A percentile compares a stretch with the other conserved stretches of the same genome.
Conservation (phyloP, 2,888 invertebrate species). For the Rhamnusium bicolor region DNA sequence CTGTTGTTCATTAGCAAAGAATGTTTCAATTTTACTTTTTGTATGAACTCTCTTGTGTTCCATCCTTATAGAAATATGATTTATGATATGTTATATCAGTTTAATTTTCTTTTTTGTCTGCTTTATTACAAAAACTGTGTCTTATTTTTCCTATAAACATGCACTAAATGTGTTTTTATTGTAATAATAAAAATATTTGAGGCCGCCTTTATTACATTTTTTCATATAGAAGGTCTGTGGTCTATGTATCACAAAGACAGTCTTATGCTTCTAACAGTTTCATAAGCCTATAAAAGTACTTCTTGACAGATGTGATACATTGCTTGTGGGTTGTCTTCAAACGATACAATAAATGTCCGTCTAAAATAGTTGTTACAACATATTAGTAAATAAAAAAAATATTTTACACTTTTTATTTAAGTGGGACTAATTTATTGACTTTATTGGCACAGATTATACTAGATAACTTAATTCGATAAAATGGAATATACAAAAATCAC, state of each 20-base stretch:
- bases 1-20: not conserved
- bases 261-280: conserved; percentile 43
- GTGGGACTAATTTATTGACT: too few species aligned
- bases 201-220: conserved; percentile 15
- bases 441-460: too few species aligned
- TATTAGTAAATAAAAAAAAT: too few species aligned
- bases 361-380: not conserved
- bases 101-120: conserved; percentile 22
- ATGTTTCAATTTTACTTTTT: not conserved
- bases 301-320: conserved; percentile 50
- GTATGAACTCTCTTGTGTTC: not conserved
- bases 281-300: conserved; percentile 49
- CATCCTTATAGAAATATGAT: not conserved
- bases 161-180: conserved; percentile 26
- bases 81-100: conserved; percentile 4
- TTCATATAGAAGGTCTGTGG: conserved; percentile 22
- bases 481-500: too few species aligned
- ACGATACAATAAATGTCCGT: not conserved
- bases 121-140: conserved; percentile 18
- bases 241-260: conserved; percentile 43
- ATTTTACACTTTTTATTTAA: too few species aligned
- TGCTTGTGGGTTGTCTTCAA: conserved; percentile 32
- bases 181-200: conserved; percentile 29
- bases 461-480: too few species aligned
- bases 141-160: conserved; percentile 20